Conservation (phyloP, 2,888 invertebrate genomes). For the Patella caerulea region DNA sequence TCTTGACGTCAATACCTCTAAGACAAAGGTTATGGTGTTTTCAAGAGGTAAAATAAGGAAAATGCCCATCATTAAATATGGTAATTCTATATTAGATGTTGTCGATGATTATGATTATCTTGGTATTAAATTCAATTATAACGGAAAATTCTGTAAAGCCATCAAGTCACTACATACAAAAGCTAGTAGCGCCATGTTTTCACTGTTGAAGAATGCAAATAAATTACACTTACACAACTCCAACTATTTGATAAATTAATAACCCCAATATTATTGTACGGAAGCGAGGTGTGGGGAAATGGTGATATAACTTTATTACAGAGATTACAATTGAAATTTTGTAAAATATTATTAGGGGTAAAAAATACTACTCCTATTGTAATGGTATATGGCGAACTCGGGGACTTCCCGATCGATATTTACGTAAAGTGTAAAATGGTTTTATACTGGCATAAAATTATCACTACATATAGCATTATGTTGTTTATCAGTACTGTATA, state of each 20-base stretch:
- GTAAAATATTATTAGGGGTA: no score
- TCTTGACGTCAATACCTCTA: constrained; percentile 24
- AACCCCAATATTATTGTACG: constrained; percentile 12
- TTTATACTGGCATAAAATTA: background rate
- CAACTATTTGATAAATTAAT: constrained; percentile 17
- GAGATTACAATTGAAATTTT: background rate
- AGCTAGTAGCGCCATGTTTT: constrained; percentile 20
- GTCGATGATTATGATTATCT: constrained; percentile 5
- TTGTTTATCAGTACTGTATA: no score
- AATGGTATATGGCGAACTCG: background rate
- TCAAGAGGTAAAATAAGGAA: constrained; percentile 18
- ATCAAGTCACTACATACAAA: constrained; percentile 8
- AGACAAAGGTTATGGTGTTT: constrained; percentile 32
- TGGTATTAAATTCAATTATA: constrained; percentile 15
- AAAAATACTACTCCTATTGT: background rate
- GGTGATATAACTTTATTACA: constrained; percentile 12
- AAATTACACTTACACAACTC: constrained; percentile 13
- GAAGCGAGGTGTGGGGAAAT: constrained; percentile 19
- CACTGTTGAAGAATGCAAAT: constrained; percentile 2
- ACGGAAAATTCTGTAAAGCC: constrained; percentile 14
- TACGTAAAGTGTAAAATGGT: background rate
- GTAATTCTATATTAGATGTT: background rate
- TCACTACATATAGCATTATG: background rate
- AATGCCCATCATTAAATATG: constrained; percentile 9
- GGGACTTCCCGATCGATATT: background rate